Evolutionary conservation across 2,888 invertebrate genomes (phyloP).

Genomic region (Matsumyia berberina): DNA sequence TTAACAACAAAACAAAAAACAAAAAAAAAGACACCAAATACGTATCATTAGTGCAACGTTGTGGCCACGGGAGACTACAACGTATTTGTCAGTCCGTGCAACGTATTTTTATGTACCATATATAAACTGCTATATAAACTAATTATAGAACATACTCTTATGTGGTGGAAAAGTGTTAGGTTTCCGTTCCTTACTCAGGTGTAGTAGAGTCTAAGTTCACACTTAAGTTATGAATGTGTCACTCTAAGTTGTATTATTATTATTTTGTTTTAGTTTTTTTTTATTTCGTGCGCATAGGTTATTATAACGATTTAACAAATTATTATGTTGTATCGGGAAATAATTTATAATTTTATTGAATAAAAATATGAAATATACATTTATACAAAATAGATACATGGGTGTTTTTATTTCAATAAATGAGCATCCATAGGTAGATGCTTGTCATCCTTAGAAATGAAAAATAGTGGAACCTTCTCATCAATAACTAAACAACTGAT

Average conservation of each 20-base stretch:
- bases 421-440: too few relatives aligned
- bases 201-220: constrained; percentile 66
- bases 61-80: constrained; percentile 10
- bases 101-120: constrained; percentile 62
- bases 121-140: constrained; percentile 41
- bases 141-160: constrained; percentile 22
- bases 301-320: constrained; percentile 29
- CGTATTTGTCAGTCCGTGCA: constrained; percentile 15
- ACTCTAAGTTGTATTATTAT: constrained; percentile 42
- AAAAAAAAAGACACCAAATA: constrained; percentile 62
- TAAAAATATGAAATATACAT: constrained; percentile 67
- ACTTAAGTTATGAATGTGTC: constrained; percentile 29
- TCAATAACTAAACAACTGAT: too few relatives aligned
- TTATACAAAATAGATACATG: constrained; percentile 65
- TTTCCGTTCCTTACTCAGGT: constrained; percentile 77
- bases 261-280: constrained; percentile 2
- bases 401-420: not conserved
- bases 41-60: constrained; percentile 69
- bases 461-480: too few relatives aligned
- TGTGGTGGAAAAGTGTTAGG: constrained; percentile 60
- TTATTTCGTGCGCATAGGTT: constrained; percentile 35
- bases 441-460: too few relatives aligned
- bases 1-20: constrained; percentile 6
- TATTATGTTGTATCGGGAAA: constrained; percentile 53
- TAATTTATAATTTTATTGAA: constrained; percentile 72